A percentile compares a stretch with the other conserved stretches of the same genome.
Evolutionary conservation across 2,888 invertebrate species (phyloP).

Genomic region (Pterostichus madidus): DNA sequence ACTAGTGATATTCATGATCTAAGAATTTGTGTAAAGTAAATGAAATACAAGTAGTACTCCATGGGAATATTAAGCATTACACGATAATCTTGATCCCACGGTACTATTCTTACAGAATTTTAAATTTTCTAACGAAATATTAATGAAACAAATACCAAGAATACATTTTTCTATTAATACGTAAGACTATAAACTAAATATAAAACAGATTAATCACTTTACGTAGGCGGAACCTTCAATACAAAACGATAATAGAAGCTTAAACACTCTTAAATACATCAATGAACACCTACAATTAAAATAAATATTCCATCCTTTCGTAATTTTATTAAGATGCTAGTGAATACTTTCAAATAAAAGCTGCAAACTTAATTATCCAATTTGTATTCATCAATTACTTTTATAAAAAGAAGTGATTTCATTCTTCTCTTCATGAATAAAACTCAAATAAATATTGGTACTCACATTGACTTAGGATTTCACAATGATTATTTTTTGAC

Average conservation of each 20-base stretch:
- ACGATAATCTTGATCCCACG: too few relatives aligned
- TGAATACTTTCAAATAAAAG: not conserved
- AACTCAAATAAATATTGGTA: not conserved
- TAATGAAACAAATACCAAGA: not conserved
- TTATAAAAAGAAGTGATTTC: not conserved
- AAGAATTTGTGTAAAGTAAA: not conserved
- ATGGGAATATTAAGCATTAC: too few relatives aligned
- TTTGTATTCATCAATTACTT: not conserved
- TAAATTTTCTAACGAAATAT: not conserved
- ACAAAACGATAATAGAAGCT: not conserved
- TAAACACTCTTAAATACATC: not conserved
- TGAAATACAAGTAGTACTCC: too few relatives aligned
- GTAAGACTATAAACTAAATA: not conserved
- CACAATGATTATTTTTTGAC: too few relatives aligned
- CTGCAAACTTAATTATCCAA: not conserved
- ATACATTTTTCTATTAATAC: not conserved
- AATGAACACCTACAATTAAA: conserved; percentile 13
- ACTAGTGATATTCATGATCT: not conserved
- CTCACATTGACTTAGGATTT: too few relatives aligned
- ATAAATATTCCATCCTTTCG: not conserved
- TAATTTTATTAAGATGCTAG: not conserved
- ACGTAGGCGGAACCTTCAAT: not conserved
- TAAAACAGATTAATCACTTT: conserved; percentile 8
- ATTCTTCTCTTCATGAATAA: not conserved
- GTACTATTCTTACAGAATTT: not conserved